Conservation (phyloP, 64 coral and sea anemone species). For the Montipora efflorescens region DNA sequence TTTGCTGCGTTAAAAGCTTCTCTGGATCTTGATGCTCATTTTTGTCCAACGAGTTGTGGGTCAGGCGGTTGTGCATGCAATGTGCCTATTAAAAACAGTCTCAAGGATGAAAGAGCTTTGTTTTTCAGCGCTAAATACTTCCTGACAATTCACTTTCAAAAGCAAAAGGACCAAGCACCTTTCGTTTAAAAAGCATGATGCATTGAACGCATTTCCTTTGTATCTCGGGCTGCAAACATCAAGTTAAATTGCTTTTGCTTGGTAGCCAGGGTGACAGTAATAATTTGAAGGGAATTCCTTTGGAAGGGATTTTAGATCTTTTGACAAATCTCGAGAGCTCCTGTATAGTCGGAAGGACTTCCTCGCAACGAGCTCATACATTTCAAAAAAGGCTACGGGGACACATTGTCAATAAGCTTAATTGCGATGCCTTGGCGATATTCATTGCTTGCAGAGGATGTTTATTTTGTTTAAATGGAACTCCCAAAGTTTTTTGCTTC, state of each 20-base stretch:
- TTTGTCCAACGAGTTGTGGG: not conserved
- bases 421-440: conserved; percentile 46
- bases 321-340: conserved; percentile 12
- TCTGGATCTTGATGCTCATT: conserved; percentile 76
- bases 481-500: not conserved
- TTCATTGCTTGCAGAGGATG: conserved; percentile 35
- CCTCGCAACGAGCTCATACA: conserved; percentile 29
- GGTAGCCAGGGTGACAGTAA: conserved; percentile 31
- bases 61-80: not conserved
- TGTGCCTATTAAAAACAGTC: not conserved
- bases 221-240: not conserved
- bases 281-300: conserved; percentile 23
- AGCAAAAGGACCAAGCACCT: not conserved
- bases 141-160: not conserved
- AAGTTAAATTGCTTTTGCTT: not conserved
- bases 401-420: conserved; percentile 59
- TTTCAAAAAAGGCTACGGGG: conserved; percentile 1
- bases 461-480: conserved; percentile 67
- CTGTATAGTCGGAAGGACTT: conserved; percentile 3
- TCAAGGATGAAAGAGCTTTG: conserved; percentile 3
- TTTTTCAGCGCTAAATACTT: conserved; percentile 3
- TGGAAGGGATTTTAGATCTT: conserved; percentile 19
- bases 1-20: conserved; percentile 67
- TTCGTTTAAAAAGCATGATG: not conserved
- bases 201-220: conserved; percentile 22